phyloP scores from a whole-genome alignment of 1,140 invertebrate species.

The Drosophila orosa region DNA sequence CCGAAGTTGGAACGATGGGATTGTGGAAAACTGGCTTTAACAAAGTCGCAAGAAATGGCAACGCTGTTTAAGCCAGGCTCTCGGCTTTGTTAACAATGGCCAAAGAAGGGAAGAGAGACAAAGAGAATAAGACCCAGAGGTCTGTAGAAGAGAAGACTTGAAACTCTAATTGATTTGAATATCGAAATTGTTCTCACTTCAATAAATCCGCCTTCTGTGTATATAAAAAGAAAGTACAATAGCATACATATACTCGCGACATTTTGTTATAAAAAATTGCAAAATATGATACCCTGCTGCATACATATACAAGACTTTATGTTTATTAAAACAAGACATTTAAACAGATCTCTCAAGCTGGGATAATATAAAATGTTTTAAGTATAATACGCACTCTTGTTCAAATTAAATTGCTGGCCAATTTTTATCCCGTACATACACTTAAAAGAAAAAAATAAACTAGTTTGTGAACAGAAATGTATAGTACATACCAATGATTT shows the following conservation, averaged over 20 bases:
- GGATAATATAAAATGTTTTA: background rate
- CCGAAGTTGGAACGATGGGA: background rate
- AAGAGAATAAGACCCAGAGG: conserved; percentile 41
- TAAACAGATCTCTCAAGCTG: background rate
- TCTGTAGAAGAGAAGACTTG: conserved; percentile 28
- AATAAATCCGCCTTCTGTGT: conserved; percentile 1
- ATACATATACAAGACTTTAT: background rate
- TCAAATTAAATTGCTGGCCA: conserved; percentile 13
- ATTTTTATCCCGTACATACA: conserved; percentile 36
- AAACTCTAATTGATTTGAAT: conserved; percentile 22
- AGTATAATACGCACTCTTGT: conserved; percentile 13
- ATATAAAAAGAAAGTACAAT: conserved; percentile 18
- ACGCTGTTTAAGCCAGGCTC: conserved; percentile 18
- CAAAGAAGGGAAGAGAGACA: conserved; percentile 26
- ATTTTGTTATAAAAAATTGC: background rate
- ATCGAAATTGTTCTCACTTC: conserved; percentile 25
- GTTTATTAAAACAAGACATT: background rate
- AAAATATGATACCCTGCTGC: background rate
- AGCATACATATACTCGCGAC: conserved; percentile 1
- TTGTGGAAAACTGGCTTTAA: conserved; percentile 6
- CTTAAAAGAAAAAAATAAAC: conserved; percentile 50
- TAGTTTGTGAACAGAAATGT: conserved; percentile 46
- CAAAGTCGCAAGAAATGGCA: conserved; percentile 18
- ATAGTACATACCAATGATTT: conserved; percentile 47
- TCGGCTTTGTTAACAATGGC: conserved; percentile 29